These are phyloP conservation scores for Apis dorsata DNA, from an alignment of 1,140 invertebrate species.

Conservation along the genomic window DNA sequence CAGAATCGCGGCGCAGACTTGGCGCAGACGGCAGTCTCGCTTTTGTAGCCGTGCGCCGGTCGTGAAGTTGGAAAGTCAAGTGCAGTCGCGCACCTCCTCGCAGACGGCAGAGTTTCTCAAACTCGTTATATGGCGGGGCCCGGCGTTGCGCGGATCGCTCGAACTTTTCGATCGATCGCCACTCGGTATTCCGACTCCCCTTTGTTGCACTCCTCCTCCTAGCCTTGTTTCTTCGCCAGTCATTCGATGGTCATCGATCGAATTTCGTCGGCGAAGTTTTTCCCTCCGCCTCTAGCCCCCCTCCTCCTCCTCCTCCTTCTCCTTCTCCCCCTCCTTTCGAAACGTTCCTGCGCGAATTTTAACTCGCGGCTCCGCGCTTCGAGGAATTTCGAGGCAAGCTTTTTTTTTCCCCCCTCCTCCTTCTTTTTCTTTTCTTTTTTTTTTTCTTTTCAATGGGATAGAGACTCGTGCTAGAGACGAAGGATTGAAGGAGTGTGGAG, in stretches of 20 bases:
- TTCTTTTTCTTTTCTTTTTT: no score
- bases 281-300: background rate
- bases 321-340: background rate
- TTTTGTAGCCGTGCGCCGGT: conserved; percentile 51
- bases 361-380: background rate
- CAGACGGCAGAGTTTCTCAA: conserved; percentile 65
- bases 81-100: conserved; percentile 58
- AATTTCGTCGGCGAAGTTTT: conserved; percentile 15
- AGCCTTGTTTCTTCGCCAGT: background rate
- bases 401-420: background rate
- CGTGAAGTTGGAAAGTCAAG: conserved; percentile 66
- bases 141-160: conserved; percentile 19
- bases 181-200: background rate
- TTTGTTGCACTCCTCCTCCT: background rate
- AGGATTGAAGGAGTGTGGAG: background rate
- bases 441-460: background rate
- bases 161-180: conserved; percentile 42
- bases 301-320: no score
- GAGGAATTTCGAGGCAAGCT: background rate
- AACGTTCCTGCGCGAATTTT: background rate
- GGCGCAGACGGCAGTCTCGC: conserved; percentile 47
- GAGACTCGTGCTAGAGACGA: background rate
- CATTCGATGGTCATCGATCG: conserved; percentile 21
- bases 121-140: conserved; percentile 33
- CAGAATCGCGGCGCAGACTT: conserved; percentile 33